Percentiles rank a stretch among this genome's conserved stretches.
phyloP scores from a whole-genome alignment of 2,888 invertebrate species.

The Euplexia lucipara region DNA sequence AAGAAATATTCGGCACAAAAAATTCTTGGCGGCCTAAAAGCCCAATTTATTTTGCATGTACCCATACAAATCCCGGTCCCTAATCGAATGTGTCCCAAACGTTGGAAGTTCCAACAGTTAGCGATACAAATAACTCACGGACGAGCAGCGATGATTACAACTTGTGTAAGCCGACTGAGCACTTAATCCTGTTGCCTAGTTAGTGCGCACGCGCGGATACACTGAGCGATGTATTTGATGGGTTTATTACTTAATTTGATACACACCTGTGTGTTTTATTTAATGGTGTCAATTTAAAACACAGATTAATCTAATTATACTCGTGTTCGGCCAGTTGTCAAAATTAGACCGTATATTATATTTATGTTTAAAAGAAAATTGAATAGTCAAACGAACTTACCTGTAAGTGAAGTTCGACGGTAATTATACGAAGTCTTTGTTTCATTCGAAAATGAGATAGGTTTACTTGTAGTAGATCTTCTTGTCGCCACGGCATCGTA shows the following conservation, averaged over 20 bases:
- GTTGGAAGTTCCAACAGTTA: constrained; percentile 28
- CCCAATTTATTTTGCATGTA: background rate
- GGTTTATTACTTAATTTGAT: constrained; percentile 22
- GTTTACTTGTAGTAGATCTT: no score
- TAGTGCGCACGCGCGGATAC: constrained; percentile 45
- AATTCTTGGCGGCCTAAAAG: no score
- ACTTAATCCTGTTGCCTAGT: constrained; percentile 59
- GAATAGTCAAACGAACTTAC: no score
- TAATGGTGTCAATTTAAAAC: background rate
- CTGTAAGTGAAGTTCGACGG: no score
- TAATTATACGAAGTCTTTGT: no score
- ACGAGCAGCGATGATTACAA: constrained; percentile 55
- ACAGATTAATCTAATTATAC: no score
- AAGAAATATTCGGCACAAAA: no score
- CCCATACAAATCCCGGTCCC: constrained; percentile 21
- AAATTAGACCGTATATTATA: no score
- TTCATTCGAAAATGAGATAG: no score
- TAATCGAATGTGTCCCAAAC: constrained; percentile 15
- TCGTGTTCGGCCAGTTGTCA: no score
- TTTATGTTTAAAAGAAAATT: no score
- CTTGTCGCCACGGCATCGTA: no score
- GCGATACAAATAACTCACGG: constrained; percentile 45
- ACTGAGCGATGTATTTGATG: constrained; percentile 33
- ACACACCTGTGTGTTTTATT: constrained; percentile 4
- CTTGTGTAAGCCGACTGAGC: constrained; percentile 51